Evolutionary conservation across 1,140 invertebrate genomes (phyloP).

Genomic region (Sycophaga agraensis): DNA sequence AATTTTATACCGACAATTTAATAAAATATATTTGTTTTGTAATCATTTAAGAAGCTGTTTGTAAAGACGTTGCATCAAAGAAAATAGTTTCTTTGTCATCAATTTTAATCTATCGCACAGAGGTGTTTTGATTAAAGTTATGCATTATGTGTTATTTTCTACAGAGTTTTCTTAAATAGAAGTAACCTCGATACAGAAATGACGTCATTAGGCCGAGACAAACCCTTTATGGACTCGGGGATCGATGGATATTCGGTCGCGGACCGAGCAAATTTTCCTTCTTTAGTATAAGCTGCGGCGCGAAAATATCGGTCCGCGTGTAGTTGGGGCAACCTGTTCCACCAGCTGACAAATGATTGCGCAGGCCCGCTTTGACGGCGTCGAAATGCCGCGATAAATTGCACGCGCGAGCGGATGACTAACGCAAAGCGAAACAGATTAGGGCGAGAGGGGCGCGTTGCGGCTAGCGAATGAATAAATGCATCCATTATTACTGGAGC

Average conservation of each 20-base stretch:
- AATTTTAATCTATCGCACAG: too few species aligned
- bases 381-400: slow-evolving; percentile 28
- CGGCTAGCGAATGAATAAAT: neutral
- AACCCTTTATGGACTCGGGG: neutral
- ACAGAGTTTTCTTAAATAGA: too few species aligned
- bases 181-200: too few species aligned
- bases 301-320: neutral
- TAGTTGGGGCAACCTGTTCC: slow-evolving; percentile 25
- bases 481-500: neutral
- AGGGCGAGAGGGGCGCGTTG: neutral
- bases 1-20: too few species aligned
- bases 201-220: neutral
- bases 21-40: too few species aligned
- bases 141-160: too few species aligned
- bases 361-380: slow-evolving; percentile 9
- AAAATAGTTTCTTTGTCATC: too few species aligned
- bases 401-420: slow-evolving; percentile 4
- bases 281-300: neutral
- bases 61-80: too few species aligned
- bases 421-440: neutral
- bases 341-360: slow-evolving; percentile 17
- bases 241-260: too few species aligned
- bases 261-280: neutral
- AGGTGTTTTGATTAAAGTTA: too few species aligned
- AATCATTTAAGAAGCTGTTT: too few species aligned